Percentiles rank a stretch among this genome's conserved stretches.
Conservation (phyloP, 2,797 vertebrate species). For the Epinephelus malabaricus region DNA sequence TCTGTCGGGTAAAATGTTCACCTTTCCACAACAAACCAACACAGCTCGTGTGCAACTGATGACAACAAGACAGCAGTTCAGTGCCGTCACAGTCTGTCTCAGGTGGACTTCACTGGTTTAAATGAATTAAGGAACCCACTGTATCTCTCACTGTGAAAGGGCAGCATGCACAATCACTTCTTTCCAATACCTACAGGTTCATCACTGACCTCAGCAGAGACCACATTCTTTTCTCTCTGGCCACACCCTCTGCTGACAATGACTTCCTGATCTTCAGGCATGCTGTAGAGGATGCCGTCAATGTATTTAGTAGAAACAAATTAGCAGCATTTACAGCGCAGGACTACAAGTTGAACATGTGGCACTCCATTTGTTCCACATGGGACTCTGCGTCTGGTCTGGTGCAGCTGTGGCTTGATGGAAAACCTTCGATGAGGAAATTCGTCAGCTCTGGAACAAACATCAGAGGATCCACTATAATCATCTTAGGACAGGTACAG, state of each 20-base stretch:
- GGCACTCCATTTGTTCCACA: constrained; percentile 70
- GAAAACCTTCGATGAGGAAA: constrained; percentile 60
- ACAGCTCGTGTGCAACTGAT: constrained; percentile 50
- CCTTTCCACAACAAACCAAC: constrained; percentile 65
- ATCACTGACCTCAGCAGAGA: constrained; percentile 55
- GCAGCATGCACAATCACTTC: not conserved
- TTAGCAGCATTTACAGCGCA: accelerated
- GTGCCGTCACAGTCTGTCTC: constrained; percentile 67
- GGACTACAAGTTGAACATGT: not conserved
- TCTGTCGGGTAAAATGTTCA: constrained; percentile 64
- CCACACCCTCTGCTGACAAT: constrained; percentile 11
- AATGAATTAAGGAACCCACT: not conserved
- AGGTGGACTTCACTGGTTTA: constrained; percentile 26
- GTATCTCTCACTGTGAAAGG: not conserved
- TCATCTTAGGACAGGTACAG: constrained; percentile 44
- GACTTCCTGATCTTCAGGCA: constrained; percentile 58
- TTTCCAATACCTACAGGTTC: constrained; percentile 31
- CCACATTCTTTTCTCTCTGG: constrained; percentile 71
- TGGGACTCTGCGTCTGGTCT: constrained; percentile 65
- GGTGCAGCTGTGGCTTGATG: constrained; percentile 65
- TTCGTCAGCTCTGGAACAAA: constrained; percentile 34
- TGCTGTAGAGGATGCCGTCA: not conserved
- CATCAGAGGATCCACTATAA: not conserved
- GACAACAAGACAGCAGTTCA: constrained; percentile 37
- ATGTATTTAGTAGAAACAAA: not conserved